Evolutionary conservation across 1,140 invertebrate species (phyloP).

Genomic region (Drosophila pallidifrons): DNA sequence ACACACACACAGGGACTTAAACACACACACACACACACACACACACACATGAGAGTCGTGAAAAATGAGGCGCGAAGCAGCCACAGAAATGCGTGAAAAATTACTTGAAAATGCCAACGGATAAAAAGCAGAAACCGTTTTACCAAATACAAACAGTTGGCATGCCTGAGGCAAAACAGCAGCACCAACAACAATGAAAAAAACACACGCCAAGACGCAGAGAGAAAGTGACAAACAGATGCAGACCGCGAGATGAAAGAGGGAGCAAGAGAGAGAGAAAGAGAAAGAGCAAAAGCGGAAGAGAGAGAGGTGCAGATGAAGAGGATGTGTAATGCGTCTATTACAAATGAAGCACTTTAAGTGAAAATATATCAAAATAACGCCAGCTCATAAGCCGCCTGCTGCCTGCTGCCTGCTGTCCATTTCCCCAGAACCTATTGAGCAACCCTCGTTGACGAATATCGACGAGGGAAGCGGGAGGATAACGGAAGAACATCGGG

Average conservation of each 20-base stretch:
- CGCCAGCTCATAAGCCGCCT: not conserved
- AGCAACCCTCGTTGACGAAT: constrained; percentile 31
- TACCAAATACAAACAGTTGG: constrained; percentile 50
- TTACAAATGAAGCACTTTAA: constrained; percentile 55
- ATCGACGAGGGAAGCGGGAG: not conserved
- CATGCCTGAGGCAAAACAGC: constrained; percentile 23
- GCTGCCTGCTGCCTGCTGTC: not conserved
- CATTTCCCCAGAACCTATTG: constrained; percentile 17
- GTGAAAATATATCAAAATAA: constrained; percentile 52
- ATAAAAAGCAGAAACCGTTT: constrained; percentile 59
- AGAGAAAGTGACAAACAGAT: constrained; percentile 27
- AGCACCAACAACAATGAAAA: no score
- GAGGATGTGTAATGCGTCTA: constrained; percentile 50
- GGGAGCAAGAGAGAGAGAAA: not conserved
- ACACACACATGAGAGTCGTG: constrained; percentile 43
- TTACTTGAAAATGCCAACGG: constrained; percentile 77
- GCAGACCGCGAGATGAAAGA: constrained; percentile 1
- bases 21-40: constrained; percentile 9
- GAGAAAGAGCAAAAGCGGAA: not conserved
- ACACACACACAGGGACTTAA: constrained; percentile 44
- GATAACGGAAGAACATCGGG: no score
- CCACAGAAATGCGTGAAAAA: constrained; percentile 82
- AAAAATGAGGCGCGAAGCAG: constrained; percentile 81
- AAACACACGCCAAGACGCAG: constrained; percentile 25
- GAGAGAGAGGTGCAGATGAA: not conserved